phyloP scores from a whole-genome alignment of 2,888 invertebrate genomes.

The Tenthredo distinguenda region DNA sequence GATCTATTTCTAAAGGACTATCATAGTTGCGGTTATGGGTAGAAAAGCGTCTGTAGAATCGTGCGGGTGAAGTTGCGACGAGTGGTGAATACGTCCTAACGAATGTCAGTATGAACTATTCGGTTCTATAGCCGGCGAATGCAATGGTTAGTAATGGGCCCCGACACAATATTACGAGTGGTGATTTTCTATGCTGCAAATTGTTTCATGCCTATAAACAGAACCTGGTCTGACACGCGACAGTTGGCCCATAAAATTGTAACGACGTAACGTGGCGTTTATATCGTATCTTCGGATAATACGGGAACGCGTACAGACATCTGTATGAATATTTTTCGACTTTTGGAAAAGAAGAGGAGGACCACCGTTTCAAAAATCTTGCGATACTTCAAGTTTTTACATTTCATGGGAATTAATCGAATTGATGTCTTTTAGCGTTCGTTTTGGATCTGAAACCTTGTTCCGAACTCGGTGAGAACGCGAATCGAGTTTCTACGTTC shows the following conservation, averaged over 20 bases:
- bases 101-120: constrained; percentile 65
- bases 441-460: not conserved
- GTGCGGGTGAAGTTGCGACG: constrained; percentile 28
- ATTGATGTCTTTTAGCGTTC: not conserved
- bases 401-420: not conserved
- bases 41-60: not conserved
- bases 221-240: constrained; percentile 71
- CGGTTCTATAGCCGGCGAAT: not conserved
- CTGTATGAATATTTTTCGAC: not conserved
- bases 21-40: not conserved
- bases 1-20: not conserved
- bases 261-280: constrained; percentile 62
- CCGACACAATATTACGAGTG: constrained; percentile 72
- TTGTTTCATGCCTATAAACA: constrained; percentile 77
- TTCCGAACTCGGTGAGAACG: not conserved
- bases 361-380: not conserved
- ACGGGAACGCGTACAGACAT: not conserved
- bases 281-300: not conserved
- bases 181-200: constrained; percentile 77
- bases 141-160: constrained; percentile 14
- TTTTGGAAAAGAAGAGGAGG: not conserved
- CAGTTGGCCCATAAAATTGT: constrained; percentile 74
- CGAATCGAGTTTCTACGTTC: constrained; percentile 33
- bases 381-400: not conserved
- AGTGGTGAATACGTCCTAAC: constrained; percentile 74